Percentiles rank a stretch among this genome's conserved stretches.
Conservation (phyloP, 2,888 invertebrate species). For the Dicyrtoma fusca region DNA sequence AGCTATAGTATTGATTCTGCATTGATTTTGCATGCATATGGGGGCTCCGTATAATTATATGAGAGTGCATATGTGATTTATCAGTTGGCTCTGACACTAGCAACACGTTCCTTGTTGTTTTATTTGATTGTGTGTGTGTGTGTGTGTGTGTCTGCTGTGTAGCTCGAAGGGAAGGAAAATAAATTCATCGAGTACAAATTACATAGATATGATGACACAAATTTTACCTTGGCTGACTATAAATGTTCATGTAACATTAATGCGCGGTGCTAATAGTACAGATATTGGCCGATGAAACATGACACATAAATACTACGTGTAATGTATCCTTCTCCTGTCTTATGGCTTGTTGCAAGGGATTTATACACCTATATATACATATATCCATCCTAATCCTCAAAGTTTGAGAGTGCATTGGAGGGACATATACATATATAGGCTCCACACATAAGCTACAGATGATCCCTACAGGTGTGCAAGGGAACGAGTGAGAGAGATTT, state of each 20-base stretch:
- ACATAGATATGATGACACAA: conserved; percentile 26
- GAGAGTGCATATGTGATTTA: not conserved
- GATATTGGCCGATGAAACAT: not conserved
- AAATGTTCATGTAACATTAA: conserved; percentile 9
- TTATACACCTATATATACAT: not conserved
- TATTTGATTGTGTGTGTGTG: no score
- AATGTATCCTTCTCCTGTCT: not conserved
- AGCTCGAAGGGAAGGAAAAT: not conserved
- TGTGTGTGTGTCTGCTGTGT: not conserved
- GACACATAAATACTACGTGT: not conserved
- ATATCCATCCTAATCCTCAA: no score
- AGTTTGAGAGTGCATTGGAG: no score
- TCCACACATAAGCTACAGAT: not conserved
- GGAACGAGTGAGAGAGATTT: not conserved
- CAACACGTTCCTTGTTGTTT: no score
- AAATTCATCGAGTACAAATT: not conserved
- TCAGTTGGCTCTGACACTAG: not conserved
- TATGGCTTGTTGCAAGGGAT: not conserved
- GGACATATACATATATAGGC: no score
- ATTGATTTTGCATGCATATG: no score
- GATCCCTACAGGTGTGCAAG: not conserved
- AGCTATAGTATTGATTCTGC: no score
- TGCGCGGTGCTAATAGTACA: no score
- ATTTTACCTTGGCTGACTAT: conserved; percentile 28
- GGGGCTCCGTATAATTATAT: no score